A percentile compares a stretch with the other conserved stretches of the same genome.
These are phyloP conservation scores for Caenorhabditis wallacei DNA, from an alignment of 2,888 invertebrate species.

Conservation along the genomic window DNA sequence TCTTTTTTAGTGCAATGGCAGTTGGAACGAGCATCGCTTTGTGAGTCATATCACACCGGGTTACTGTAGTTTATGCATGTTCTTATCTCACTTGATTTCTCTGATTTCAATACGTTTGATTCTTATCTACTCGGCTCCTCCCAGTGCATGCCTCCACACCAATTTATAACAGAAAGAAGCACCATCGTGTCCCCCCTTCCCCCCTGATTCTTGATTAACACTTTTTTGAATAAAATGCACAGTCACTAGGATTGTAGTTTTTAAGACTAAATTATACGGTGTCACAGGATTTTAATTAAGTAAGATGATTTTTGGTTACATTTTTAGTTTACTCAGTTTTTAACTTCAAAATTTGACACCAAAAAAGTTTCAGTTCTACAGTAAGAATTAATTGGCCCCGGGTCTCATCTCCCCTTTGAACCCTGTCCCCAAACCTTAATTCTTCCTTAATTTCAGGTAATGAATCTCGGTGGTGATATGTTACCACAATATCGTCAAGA, in stretches of 20 bases:
- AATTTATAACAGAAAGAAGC: slow-evolving; percentile 64
- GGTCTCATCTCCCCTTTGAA: neutral
- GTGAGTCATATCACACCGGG: slow-evolving; percentile 46
- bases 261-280: neutral
- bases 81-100: neutral
- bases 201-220: slow-evolving; percentile 26
- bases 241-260: slow-evolving; percentile 49
- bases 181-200: slow-evolving; percentile 28
- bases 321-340: neutral
- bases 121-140: neutral
- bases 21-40: slow-evolving; percentile 67
- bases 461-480: slow-evolving; percentile 98
- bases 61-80: neutral
- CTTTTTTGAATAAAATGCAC: neutral
- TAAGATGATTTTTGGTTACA: neutral
- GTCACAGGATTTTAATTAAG: too few species aligned
- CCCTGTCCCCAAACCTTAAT: neutral
- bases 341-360: neutral
- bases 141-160: slow-evolving; percentile 21
- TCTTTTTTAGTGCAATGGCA: slow-evolving; percentile 66
- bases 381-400: slow-evolving; percentile 1
- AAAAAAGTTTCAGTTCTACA: neutral
- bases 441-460: slow-evolving; percentile 83
- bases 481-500: slow-evolving; percentile 99
- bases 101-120: slow-evolving; percentile 8